Evolutionary conservation across 2,888 invertebrate genomes (phyloP).

Genomic region (Cinara cedri): DNA sequence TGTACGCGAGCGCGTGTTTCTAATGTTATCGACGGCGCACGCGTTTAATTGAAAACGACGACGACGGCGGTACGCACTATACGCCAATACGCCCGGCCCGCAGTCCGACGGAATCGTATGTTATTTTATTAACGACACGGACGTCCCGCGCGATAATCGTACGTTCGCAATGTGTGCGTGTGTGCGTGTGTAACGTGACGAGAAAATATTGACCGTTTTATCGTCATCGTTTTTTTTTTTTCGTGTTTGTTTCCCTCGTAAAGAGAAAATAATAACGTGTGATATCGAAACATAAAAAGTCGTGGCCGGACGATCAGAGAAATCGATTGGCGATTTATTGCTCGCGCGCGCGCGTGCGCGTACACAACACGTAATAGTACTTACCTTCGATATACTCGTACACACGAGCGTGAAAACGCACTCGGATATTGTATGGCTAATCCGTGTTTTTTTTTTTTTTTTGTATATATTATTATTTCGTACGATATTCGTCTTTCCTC

Average conservation of each 20-base stretch:
- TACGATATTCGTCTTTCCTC: too few species aligned
- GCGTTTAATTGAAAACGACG: slow-evolving; percentile 38
- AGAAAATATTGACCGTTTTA: not conserved
- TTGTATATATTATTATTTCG: too few species aligned
- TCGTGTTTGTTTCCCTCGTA: slow-evolving; percentile 11
- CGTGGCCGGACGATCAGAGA: not conserved
- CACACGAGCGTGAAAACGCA: too few species aligned
- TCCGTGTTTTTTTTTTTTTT: too few species aligned
- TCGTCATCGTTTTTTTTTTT: too few species aligned
- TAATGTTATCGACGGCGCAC: not conserved
- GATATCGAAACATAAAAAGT: not conserved
- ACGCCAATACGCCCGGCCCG: not conserved
- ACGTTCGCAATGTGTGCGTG: not conserved
- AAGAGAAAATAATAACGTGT: slow-evolving; percentile 17
- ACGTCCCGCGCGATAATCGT: not conserved
- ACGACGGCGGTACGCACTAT: not conserved
- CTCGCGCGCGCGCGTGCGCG: too few species aligned
- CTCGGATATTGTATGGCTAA: too few species aligned
- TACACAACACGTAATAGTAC: too few species aligned
- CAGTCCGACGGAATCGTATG: slow-evolving; percentile 10
- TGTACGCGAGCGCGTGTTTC: not conserved
- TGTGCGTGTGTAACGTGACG: not conserved
- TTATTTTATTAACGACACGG: slow-evolving; percentile 37
- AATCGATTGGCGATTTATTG: not conserved
- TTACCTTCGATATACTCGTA: too few species aligned